These are phyloP conservation scores for Tachina fera DNA, from an alignment of 2,888 invertebrate species.

Conservation along the genomic window DNA sequence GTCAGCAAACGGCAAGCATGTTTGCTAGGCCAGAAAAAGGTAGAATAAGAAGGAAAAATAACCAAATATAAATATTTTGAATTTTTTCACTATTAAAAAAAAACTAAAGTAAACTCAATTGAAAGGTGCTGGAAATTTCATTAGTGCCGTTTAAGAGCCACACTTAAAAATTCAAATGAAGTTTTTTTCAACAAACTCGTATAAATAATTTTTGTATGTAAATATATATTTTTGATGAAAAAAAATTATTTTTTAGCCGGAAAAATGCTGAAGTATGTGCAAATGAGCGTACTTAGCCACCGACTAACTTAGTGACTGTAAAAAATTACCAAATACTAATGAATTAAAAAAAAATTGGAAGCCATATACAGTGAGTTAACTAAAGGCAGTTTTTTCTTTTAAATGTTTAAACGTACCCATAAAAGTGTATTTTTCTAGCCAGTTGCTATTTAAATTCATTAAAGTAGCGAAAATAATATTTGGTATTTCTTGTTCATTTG, in stretches of 20 bases:
- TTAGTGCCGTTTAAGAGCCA: constrained; percentile 51
- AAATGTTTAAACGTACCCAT: no score
- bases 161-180: constrained; percentile 61
- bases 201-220: neutral
- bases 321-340: constrained; percentile 40
- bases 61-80: neutral
- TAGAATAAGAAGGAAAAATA: neutral
- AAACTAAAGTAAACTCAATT: constrained; percentile 18
- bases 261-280: neutral
- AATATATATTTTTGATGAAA: no score
- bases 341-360: neutral
- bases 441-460: constrained; percentile 41
- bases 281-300: neutral
- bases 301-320: constrained; percentile 34
- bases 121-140: constrained; percentile 60
- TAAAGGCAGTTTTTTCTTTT: no score
- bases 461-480: neutral
- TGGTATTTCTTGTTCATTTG: neutral
- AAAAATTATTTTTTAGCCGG: no score
- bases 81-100: neutral
- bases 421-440: constrained; percentile 4
- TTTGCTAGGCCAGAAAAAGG: neutral
- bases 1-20: neutral
- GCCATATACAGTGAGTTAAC: no score
- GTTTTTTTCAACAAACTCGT: neutral